phyloP scores from a whole-genome alignment of 2,888 invertebrate genomes.

The Axea sp. region DNA sequence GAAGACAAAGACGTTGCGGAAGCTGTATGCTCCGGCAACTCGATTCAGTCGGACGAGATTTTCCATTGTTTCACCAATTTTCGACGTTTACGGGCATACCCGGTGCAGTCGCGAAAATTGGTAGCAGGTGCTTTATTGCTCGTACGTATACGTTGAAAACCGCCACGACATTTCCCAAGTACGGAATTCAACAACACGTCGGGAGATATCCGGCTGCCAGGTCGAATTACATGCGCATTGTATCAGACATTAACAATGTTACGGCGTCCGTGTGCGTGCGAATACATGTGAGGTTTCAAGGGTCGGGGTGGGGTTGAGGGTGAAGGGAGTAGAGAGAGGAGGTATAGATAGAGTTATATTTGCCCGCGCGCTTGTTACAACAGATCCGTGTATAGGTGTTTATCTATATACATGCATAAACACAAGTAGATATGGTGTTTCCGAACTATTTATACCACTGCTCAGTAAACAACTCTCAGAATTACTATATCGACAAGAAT shows the following conservation, averaged over 20 bases:
- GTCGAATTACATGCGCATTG: conserved; percentile 60
- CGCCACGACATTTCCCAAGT: conserved; percentile 58
- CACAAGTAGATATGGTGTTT: conserved; percentile 18
- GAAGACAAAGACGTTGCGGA: conserved; percentile 58
- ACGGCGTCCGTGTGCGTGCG: conserved; percentile 4
- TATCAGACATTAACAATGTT: conserved; percentile 61
- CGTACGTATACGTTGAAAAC: conserved; percentile 49
- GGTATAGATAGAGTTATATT: not conserved
- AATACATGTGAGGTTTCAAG: not conserved
- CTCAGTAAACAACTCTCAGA: conserved; percentile 31
- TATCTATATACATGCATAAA: conserved; percentile 21
- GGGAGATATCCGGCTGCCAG: conserved; percentile 57
- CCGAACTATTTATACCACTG: conserved; percentile 48
- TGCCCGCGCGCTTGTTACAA: conserved; percentile 15
- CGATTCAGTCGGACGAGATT: conserved; percentile 60
- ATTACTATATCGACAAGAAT: conserved; percentile 22
- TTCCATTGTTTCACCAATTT: conserved; percentile 63
- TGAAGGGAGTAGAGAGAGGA: no score
- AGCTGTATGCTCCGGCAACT: conserved; percentile 63
- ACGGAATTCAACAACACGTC: conserved; percentile 59
- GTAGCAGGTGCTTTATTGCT: conserved; percentile 61
- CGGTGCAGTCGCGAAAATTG: conserved; percentile 56
- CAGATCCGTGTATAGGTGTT: conserved; percentile 15
- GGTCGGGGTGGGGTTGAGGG: not conserved
- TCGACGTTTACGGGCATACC: conserved; percentile 56